phyloP scores from a whole-genome alignment of 2,113 vertebrate species.

The Colinus virginianus region DNA sequence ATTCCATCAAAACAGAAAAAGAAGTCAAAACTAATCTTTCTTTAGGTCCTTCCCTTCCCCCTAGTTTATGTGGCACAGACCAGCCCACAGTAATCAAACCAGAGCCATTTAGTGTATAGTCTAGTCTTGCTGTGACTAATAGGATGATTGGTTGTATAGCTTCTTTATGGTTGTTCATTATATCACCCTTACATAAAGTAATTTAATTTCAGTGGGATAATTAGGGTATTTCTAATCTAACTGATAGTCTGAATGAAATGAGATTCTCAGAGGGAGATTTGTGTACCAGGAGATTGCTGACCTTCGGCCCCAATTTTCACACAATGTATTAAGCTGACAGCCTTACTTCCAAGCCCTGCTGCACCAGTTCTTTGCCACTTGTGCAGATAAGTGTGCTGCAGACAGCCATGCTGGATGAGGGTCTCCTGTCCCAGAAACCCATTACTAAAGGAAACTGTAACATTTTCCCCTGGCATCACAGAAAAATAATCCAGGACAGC shows the following conservation, averaged over 20 bases:
- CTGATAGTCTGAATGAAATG: slow-evolving; percentile 90
- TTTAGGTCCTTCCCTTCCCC: background rate
- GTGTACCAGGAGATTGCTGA: slow-evolving; percentile 81
- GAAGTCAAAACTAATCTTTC: slow-evolving; percentile 17
- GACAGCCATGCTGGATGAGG: slow-evolving; percentile 17
- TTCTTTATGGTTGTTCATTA: slow-evolving; percentile 86
- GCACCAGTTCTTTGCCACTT: slow-evolving; percentile 40
- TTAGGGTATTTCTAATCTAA: slow-evolving; percentile 89
- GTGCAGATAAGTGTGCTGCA: slow-evolving; percentile 37
- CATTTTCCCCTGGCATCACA: slow-evolving; percentile 35
- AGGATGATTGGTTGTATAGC: slow-evolving; percentile 86
- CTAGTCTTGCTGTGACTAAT: slow-evolving; percentile 86
- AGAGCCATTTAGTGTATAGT: slow-evolving; percentile 81
- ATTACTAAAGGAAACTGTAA: background rate
- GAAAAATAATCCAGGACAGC: background rate
- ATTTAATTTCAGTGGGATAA: slow-evolving; percentile 89
- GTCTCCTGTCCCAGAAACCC: slow-evolving; percentile 56
- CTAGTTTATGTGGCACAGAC: slow-evolving; percentile 59
- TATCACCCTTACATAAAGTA: slow-evolving; percentile 87
- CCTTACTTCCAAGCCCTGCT: slow-evolving; percentile 68
- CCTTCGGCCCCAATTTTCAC: slow-evolving; percentile 85
- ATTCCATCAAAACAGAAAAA: slow-evolving; percentile 24
- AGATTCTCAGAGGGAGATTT: slow-evolving; percentile 85
- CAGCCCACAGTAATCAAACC: slow-evolving; percentile 73
- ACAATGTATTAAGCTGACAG: slow-evolving; percentile 82